phyloP scores from a whole-genome alignment of 64 coral and sea anemone species.

The Montipora foliosa region DNA sequence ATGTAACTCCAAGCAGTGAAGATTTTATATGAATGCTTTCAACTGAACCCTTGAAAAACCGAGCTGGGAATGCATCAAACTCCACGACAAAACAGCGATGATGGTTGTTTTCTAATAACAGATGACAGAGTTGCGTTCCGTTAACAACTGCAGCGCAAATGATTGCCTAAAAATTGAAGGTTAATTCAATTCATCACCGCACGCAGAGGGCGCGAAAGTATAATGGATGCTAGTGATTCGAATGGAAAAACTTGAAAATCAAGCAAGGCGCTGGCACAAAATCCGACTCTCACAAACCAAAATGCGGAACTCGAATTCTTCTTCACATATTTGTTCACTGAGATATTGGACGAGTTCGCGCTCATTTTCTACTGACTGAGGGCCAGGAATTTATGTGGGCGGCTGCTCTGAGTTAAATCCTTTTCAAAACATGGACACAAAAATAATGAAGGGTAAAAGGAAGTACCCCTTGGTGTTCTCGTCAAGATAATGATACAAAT shows the following conservation, averaged over 20 bases:
- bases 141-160: not conserved
- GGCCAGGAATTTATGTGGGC: no score
- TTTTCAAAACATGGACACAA: not conserved
- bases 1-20: no score
- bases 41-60: no score
- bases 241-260: no score
- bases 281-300: not conserved
- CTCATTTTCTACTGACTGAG: no score
- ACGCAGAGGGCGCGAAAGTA: not conserved
- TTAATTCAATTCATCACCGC: not conserved
- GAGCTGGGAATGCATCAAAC: no score
- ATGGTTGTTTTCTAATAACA: constrained; percentile 18
- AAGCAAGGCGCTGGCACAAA: no score
- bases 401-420: not conserved
- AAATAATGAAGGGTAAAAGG: not conserved
- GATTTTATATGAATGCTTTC: no score
- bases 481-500: not conserved
- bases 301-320: no score
- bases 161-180: not conserved
- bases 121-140: constrained; percentile 1
- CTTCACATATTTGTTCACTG: no score
- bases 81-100: not conserved
- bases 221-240: not conserved
- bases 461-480: not conserved
- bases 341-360: no score